Conservation (phyloP, 1,140 invertebrate genomes). For the Cherax destructor region DNA sequence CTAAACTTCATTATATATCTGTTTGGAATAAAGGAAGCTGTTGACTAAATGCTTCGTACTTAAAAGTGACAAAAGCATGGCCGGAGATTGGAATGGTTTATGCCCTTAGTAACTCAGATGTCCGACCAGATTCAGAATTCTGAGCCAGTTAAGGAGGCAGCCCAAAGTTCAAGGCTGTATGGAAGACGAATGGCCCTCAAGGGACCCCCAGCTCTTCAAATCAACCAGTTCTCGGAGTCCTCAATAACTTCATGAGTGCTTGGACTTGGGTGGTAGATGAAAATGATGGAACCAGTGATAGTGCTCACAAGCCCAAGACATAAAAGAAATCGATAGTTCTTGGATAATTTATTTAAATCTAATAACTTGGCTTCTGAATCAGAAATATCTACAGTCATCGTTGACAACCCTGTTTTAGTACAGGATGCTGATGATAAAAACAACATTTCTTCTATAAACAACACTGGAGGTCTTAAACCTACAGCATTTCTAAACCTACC, state of each 20-base stretch:
- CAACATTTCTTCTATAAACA: background rate
- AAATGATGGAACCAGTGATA: background rate
- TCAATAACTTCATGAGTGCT: slow-evolving; percentile 33
- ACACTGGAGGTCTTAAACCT: background rate
- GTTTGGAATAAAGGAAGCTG: slow-evolving; percentile 52
- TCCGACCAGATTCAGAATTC: slow-evolving; percentile 37
- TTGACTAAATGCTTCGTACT: slow-evolving; percentile 28
- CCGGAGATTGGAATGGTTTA: slow-evolving; percentile 58
- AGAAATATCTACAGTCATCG: background rate
- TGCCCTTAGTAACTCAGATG: slow-evolving; percentile 41
- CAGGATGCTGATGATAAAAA: background rate
- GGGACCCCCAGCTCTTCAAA: background rate
- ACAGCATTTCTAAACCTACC: background rate
- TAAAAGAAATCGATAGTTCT: background rate
- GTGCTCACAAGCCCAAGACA: background rate
- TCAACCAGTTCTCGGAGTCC: background rate
- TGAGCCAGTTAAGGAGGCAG: slow-evolving; percentile 32
- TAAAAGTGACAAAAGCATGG: slow-evolving; percentile 39
- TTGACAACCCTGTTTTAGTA: background rate
- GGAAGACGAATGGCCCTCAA: background rate
- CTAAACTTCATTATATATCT: slow-evolving; percentile 29
- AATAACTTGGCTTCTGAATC: background rate
- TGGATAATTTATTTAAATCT: background rate
- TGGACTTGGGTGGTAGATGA: slow-evolving; percentile 9
- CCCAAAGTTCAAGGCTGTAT: slow-evolving; percentile 17